Percentiles rank a stretch among this genome's conserved stretches.
phyloP scores from a whole-genome alignment of 2,797 vertebrate genomes.

The Schizothorax lantsangensis region DNA sequence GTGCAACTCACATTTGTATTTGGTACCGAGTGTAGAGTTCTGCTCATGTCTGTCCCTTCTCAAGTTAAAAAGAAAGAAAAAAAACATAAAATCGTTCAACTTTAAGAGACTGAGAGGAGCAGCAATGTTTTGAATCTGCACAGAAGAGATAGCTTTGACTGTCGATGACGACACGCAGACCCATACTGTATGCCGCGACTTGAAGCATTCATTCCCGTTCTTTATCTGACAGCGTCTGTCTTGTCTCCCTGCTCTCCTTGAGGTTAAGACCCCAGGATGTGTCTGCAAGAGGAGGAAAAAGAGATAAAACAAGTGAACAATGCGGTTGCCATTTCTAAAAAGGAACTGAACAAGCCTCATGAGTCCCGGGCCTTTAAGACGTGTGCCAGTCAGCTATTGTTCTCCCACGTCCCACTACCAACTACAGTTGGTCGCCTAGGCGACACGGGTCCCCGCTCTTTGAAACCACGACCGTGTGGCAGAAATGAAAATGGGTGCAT shows the following conservation, averaged over 20 bases:
- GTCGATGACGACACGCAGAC: constrained; percentile 12
- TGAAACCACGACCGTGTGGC: neutral
- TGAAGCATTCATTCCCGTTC: constrained; percentile 12
- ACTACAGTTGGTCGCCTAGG: constrained; percentile 46
- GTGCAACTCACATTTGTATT: neutral
- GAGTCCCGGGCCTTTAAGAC: constrained; percentile 8
- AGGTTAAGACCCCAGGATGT: constrained; percentile 54
- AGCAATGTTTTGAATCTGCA: constrained; percentile 59
- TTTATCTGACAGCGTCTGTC: constrained; percentile 53
- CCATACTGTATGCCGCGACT: neutral
- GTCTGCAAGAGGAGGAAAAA: constrained; percentile 34
- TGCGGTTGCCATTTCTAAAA: constrained; percentile 54
- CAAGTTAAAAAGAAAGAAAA: neutral
- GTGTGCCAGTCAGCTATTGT: constrained; percentile 43
- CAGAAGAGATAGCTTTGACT: constrained; percentile 61
- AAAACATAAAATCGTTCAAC: constrained; percentile 18
- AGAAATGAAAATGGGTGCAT: constrained; percentile 44
- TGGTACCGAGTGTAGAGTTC: neutral
- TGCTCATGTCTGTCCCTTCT: constrained; percentile 16
- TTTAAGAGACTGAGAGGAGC: constrained; percentile 22
- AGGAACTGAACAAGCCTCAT: constrained; percentile 27
- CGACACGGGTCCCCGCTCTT: constrained; percentile 21
- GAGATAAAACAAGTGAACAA: constrained; percentile 60
- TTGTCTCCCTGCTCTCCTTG: constrained; percentile 48
- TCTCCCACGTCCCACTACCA: constrained; percentile 24